Evolutionary conservation across 30 jellyfish, hydroid and myxozoan genomes (phyloP), one percentile per base, ranked within the genome.

Genomic region (Chironex yamaguchii): DNA sequence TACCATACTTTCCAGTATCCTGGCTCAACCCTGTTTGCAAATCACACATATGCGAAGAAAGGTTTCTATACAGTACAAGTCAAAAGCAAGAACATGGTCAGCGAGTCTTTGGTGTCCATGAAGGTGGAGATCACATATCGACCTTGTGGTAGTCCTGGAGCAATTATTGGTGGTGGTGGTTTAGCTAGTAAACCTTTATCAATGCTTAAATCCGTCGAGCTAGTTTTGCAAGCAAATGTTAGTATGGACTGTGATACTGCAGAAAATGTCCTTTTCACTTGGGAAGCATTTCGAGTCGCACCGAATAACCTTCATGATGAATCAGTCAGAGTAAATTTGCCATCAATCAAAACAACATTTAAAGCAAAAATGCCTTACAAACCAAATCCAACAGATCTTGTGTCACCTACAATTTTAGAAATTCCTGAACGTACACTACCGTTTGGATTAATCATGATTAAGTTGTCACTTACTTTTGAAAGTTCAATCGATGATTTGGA

Each of bases 141-240:
- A 71, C 98, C 97, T 0, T 93, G 98, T 32, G 86, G 89, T 4
- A 62, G 54, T 69, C 98, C 98, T 3, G 26, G 34, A 32, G 91
- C 83, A 17, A 14, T 3, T 12, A 82, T 93, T 21, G 52, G 51
- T 29, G 95, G 95, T 0, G 97, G 91, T 12, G 94, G 96, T 20
- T 1, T 70, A 17, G 14, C 4, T 17, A 28, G 25, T 1, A 27
- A 62, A 12, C 97, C 97, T 3, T 58, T 81, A 13, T 52, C 42
- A 35, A 29, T 68, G 17, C 35, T 29, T 52, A 72, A 89, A 36
- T 83, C 94, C 1, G 79, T 62, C 29, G 68, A 81, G 74, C 50
- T 85, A 31, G 67, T 93, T 65, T 49, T 95, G 27, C 85, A 81
- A 11, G 91, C 96, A 6, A 95, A 95, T 77, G 92, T 85, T 24